Base-by-base conservation (phyloP, 2,113 vertebrate species). In the Ageneiosus marmoratus region DNA sequence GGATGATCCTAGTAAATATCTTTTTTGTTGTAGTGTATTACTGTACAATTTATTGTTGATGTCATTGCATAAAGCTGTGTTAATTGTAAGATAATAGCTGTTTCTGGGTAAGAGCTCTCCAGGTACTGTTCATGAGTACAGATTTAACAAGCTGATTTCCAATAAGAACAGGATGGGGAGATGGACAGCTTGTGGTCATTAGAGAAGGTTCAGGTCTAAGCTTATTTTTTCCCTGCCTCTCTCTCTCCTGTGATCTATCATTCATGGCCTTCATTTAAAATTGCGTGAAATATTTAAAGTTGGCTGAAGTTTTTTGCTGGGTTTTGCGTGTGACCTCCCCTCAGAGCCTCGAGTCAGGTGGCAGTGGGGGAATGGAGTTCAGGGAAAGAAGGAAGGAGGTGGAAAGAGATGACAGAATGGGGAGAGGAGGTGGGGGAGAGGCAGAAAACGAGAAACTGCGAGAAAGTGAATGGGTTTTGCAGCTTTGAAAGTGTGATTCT, bases 251-350 rank as follows among this genome's bases (percentile, higher is more conserved):
- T 93, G 92, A 94, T 94, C 92, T 93, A 94, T 94, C 88, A 94
- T 94, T 94, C 91, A 94, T 94, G 90, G 84, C 79, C 41, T 93
- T 94, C 92, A 93, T 94, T 93, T 94, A 91, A 93, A 93, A 93
- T 92, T 88, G 91, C 86, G 89, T 94, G 88, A 94, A 94, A 94
- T 94, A 94, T 94, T 94, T 92, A 94, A 93, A 94, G 89, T 92
- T 90, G 90, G 87, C 89, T 89, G 92, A 80, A 89, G 84, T 85
- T 91, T 87, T 91, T 93, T 90, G 84, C 89, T 89, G 91, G 91
- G 89, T 90, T 87, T 87, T 44, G 85, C 86, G 79, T 46, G 85
- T 92, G 93, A 93, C 94, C 92, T 93, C 90, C 79, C 85, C 50
- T 70, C 86, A 90, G 87, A 87, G 91, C 91, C 89, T 90, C 87